Evolutionary conservation across 1,140 invertebrate genomes (phyloP), one percentile per base, ranked within the genome.

Genomic region (Oryctes rhinoceros): DNA sequence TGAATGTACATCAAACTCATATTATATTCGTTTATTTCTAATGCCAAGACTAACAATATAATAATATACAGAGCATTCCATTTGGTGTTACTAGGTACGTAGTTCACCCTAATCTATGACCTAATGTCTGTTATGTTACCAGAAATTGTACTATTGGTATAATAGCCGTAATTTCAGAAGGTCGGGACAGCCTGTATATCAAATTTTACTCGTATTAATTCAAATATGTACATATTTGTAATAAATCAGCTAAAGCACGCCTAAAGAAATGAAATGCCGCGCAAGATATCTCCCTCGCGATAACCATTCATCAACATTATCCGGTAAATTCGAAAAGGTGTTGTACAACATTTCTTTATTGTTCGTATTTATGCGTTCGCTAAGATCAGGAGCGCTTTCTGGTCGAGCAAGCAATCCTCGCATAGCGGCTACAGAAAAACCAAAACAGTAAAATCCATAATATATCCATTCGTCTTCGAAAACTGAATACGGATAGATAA

Each of bases 401-500:
- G n/a, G 18, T 0, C 24, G n/a, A 67, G 18, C 10, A 3, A 67
- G 18, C 24, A 67, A n/a, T 20, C 18, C 62, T 67, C 24, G n/a
- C 10, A 67, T 67, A 24, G 9, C 62, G 4, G 24, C 10, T 4
- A 67, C 13, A n/a, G 6, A 5, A 67, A 67, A 30, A 24, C 62
- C 18, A 67, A 67, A 24, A 11, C 18, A 67, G 24, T n/a, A 67
- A 5, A 67, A 67, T n/a, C 62, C 77, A 39, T 15, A 78, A 37
- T 74, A 39, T 30, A n/a, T 78, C 76, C 37, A 71, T 6, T 81
- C 76, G 24, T 78, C 39, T 59, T 74, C 18, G 18, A 81, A 78
- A 35, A 53, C 49, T 1, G 15, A 20, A 49, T 78, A 71, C 2
- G 80, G 80, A 71, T 59, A 78, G 24, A 78, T 7, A 78, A 71